Evolutionary conservation across 2,888 invertebrate species (phyloP).

Genomic region (Boloria euphrosyne): DNA sequence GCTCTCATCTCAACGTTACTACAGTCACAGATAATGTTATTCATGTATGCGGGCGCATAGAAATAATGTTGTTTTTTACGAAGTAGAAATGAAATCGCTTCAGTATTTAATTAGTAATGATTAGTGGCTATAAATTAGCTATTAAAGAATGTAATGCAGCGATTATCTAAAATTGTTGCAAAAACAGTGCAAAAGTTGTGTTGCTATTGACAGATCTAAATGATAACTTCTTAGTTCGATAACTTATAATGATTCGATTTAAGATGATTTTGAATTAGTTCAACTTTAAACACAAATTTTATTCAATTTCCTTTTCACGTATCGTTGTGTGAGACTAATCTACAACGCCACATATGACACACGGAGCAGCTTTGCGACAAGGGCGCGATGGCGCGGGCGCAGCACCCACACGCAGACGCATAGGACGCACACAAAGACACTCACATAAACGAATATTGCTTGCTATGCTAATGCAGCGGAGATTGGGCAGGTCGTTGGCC

Average conservation of each 20-base stretch:
- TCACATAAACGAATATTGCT: conserved; percentile 77
- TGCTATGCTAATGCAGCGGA: conserved; percentile 82
- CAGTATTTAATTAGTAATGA: neutral
- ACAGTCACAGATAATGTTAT: neutral
- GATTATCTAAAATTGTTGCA: no score
- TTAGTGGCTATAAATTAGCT: neutral
- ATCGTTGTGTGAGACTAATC: conserved; percentile 37
- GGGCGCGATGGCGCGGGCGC: conserved; percentile 49
- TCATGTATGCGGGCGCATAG: neutral
- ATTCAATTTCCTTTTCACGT: conserved; percentile 23
- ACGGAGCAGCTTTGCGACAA: conserved; percentile 43
- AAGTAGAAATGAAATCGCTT: neutral
- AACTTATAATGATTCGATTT: no score
- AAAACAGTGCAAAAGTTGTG: no score
- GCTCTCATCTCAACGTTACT: neutral
- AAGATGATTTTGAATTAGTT: neutral
- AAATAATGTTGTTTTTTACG: no score
- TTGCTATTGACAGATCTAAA: no score
- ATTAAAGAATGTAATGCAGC: no score
- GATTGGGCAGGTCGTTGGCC: conserved; percentile 83
- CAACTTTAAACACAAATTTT: conserved; percentile 10
- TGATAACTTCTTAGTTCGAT: no score
- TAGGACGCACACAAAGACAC: conserved; percentile 48
- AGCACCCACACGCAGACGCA: conserved; percentile 41
- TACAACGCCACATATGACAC: conserved; percentile 36